Evolutionary conservation across 2,888 invertebrate genomes (phyloP).

Genomic region (Sinhomidia bicolor): DNA sequence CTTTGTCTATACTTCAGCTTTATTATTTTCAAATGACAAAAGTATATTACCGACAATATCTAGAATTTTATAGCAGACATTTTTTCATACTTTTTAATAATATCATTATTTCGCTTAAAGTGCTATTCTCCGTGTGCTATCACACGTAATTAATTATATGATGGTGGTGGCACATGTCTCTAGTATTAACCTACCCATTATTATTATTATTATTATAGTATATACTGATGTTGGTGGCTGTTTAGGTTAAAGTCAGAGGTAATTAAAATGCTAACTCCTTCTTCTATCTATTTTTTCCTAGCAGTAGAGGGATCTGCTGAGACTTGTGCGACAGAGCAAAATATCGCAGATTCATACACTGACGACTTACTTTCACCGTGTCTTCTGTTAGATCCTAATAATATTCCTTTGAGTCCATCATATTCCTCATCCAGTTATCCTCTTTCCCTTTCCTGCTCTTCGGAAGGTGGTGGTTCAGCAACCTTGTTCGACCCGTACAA

Average conservation of each 20-base stretch:
- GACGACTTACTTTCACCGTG: slow-evolving; percentile 61
- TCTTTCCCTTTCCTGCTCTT: slow-evolving; percentile 58
- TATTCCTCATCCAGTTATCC: slow-evolving; percentile 62
- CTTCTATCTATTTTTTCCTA: slow-evolving; percentile 64
- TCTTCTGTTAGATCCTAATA: slow-evolving; percentile 29
- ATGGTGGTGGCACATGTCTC: background rate
- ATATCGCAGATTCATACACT: slow-evolving; percentile 65
- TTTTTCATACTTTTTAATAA: slow-evolving; percentile 6
- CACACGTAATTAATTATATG: background rate
- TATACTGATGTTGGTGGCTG: background rate
- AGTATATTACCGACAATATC: background rate
- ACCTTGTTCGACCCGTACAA: slow-evolving; percentile 68
- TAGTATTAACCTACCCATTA: slow-evolving; percentile 21
- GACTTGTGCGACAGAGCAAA: slow-evolving; percentile 69
- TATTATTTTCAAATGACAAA: background rate
- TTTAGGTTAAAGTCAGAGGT: slow-evolving; percentile 2
- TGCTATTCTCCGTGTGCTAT: background rate
- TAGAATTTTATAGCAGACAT: background rate
- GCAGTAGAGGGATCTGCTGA: slow-evolving; percentile 71
- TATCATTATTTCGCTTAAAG: background rate
- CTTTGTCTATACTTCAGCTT: background rate
- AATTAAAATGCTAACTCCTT: slow-evolving; percentile 51
- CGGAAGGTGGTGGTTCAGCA: slow-evolving; percentile 66
- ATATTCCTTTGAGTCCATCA: slow-evolving; percentile 56
- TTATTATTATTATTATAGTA: too few species aligned